A percentile compares a stretch with the other conserved stretches of the same genome.
Evolutionary conservation across 1,140 invertebrate species (phyloP).

Genomic region (Melanaphis sacchari): DNA sequence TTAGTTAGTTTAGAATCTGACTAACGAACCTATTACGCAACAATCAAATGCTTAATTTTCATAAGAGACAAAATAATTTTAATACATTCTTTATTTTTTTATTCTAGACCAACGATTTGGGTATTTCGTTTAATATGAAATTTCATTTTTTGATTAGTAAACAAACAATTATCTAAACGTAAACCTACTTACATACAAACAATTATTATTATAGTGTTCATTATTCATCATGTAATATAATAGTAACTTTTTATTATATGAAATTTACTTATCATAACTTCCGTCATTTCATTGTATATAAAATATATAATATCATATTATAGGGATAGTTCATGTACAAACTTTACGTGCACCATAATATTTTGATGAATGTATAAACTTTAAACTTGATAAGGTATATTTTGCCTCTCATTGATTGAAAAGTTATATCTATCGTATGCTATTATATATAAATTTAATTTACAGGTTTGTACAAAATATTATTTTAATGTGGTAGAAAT

Average conservation of each 20-base stretch:
- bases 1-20: not conserved
- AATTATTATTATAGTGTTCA: not conserved
- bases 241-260: not conserved
- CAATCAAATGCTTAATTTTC: not conserved
- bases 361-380: not conserved
- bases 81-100: not conserved
- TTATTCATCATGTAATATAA: not conserved
- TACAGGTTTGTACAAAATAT: not conserved
- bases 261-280: not conserved
- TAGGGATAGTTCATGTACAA: not conserved
- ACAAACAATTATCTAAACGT: not conserved
- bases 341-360: not conserved
- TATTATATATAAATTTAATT: constrained; percentile 5
- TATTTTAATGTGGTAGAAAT: not conserved
- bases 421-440: constrained; percentile 8
- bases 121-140: not conserved
- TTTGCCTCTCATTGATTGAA: not conserved
- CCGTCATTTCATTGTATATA: not conserved
- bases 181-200: not conserved
- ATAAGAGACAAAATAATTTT: not conserved
- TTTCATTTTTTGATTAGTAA: not conserved
- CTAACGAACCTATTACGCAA: not conserved
- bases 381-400: not conserved
- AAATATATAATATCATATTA: not conserved
- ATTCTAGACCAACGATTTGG: not conserved